A percentile compares a stretch with the other conserved stretches of the same genome.
Evolutionary conservation across 2,888 invertebrate genomes (phyloP).

Genomic region (Drosophila lutescens): DNA sequence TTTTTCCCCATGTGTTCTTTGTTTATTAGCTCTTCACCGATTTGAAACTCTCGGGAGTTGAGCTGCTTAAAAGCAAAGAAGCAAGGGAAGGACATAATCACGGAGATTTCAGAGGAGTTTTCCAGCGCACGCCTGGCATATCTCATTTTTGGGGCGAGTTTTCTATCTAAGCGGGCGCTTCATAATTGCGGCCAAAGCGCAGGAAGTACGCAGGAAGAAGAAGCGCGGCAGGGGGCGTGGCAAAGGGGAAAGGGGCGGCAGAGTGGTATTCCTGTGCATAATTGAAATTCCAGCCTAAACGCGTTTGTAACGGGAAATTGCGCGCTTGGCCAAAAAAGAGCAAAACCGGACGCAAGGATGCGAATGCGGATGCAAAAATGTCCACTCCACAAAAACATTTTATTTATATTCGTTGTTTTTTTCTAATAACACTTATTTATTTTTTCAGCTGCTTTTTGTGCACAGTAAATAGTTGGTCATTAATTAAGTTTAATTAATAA

Average conservation of each 20-base stretch:
- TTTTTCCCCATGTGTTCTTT: neutral
- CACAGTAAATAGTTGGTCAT: neutral
- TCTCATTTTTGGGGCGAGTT: constrained; percentile 49
- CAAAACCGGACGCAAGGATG: constrained; percentile 41
- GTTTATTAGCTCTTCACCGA: neutral
- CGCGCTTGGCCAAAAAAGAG: constrained; percentile 63
- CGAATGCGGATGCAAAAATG: constrained; percentile 62
- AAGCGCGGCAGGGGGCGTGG: constrained; percentile 13
- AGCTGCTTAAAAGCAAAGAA: neutral
- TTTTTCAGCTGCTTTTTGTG: neutral
- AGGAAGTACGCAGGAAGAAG: constrained; percentile 36
- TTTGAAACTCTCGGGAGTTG: neutral
- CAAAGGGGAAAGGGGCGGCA: neutral
- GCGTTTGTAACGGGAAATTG: constrained; percentile 77
- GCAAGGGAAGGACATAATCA: neutral
- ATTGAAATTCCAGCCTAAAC: constrained; percentile 78
- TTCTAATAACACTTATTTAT: constrained; percentile 12
- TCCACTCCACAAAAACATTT: constrained; percentile 33
- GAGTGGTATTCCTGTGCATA: constrained; percentile 67
- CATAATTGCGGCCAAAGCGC: constrained; percentile 63
- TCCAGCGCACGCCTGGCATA: constrained; percentile 47
- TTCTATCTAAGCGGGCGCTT: constrained; percentile 54
- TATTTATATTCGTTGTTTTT: constrained; percentile 22
- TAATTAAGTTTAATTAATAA: neutral
- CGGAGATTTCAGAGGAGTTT: neutral